Percentiles rank a stretch among this genome's conserved stretches.
phyloP scores from a whole-genome alignment of 2,888 invertebrate genomes.

The Calameuta idolon region DNA sequence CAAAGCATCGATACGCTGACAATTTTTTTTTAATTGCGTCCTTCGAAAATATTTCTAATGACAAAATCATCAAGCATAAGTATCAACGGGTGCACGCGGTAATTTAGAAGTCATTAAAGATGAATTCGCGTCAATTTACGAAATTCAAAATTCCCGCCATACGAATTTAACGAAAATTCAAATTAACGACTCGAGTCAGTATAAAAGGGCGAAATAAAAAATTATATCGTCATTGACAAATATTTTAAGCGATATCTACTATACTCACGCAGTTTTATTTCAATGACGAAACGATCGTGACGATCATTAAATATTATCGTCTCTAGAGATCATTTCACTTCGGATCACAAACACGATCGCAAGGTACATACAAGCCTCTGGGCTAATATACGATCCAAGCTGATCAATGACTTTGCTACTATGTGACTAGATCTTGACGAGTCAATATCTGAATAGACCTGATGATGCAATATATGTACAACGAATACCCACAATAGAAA shows the following conservation, averaged over 20 bases:
- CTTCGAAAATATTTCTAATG: background rate
- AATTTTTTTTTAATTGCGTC: background rate
- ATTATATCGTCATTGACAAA: background rate
- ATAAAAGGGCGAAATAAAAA: too few species aligned
- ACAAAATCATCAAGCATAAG: background rate
- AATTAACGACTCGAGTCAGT: background rate
- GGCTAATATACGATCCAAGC: background rate
- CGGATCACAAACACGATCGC: background rate
- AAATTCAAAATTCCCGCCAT: background rate
- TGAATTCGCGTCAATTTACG: background rate
- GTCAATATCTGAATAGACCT: background rate
- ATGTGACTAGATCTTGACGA: background rate
- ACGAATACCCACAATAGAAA: too few species aligned
- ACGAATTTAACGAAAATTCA: too few species aligned
- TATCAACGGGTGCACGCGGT: background rate
- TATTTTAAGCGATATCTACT: background rate
- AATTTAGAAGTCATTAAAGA: background rate
- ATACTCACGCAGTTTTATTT: background rate
- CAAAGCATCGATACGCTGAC: background rate
- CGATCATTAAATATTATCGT: background rate
- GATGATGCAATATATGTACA: background rate
- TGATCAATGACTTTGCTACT: background rate
- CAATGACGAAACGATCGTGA: background rate
- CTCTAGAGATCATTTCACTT: background rate
- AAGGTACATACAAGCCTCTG: background rate